Evolutionary conservation across 1,140 invertebrate species (phyloP), one percentile per base, ranked within the genome.

Genomic region (Bradysia coprophila): DNA sequence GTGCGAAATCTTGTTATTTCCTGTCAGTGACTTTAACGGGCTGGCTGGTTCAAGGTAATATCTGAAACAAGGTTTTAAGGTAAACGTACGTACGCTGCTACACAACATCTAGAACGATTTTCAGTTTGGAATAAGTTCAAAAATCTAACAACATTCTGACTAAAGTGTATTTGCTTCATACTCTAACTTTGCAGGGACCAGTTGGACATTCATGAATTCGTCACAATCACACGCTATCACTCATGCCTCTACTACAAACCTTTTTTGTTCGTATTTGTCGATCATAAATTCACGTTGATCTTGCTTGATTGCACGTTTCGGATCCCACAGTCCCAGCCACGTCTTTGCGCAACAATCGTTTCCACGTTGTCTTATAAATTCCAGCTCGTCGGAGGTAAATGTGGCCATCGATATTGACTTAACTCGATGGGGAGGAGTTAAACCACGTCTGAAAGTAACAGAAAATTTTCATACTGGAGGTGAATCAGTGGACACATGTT

Each of bases 391-490:
- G 48, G 79, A 73, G 45, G 82, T 92, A 62, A 98, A 98, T 52
- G 85, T 94, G 33, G 93, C 88, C 93, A 98, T 96, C 6, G 92
- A 95, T 52, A 98, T 97, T 24, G 93, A 97, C 65, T 98, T 98
- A 21, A 97, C 91, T 48, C 94, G 71, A 64, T 97, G 92, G 45
- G 93, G 94, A 37, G 94, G 93, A 53, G 92, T 97, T 49, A 98
- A 65, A 40, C 93, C 94, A 59, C 93, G 76, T 60, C 92, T 97
- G 69, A n/a, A n/a, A n/a, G n/a, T n/a, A n/a, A n/a, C n/a, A n/a
- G n/a, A n/a, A n/a, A n/a, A n/a, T n/a, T n/a, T n/a, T n/a, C n/a
- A n/a, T n/a, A n/a, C n/a, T n/a, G n/a, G n/a, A n/a, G n/a, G n/a
- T n/a, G n/a, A n/a, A n/a, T n/a, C n/a, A n/a, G n/a, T n/a, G n/a